These are phyloP conservation scores for Grus americana DNA, from an alignment of 2,113 vertebrate species.

Conservation along the genomic window DNA sequence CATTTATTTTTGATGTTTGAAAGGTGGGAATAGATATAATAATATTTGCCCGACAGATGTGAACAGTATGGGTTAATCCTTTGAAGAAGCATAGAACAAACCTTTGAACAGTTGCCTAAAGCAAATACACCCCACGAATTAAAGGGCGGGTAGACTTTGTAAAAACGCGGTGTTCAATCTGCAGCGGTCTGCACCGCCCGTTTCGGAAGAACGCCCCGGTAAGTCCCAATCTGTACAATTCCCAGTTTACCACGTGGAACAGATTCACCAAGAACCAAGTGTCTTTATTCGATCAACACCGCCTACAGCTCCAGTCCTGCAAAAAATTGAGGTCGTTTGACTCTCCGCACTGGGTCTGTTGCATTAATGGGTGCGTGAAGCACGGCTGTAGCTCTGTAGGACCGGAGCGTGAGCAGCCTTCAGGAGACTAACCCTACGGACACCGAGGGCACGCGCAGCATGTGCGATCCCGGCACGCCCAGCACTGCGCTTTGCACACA, in stretches of 20 bases:
- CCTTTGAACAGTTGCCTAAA: slow-evolving; percentile 24
- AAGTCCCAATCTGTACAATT: slow-evolving; percentile 58
- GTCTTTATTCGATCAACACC: slow-evolving; percentile 25
- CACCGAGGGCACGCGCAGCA: neutral
- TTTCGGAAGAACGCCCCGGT: slow-evolving; percentile 19
- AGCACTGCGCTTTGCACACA: neutral
- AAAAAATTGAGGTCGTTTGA: neutral
- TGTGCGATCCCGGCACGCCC: neutral
- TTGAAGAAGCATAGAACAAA: neutral
- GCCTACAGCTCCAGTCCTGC: neutral
- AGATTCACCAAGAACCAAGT: slow-evolving; percentile 36
- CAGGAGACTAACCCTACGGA: neutral
- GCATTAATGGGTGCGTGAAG: neutral
- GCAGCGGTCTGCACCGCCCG: slow-evolving; percentile 58
- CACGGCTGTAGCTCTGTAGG: neutral
- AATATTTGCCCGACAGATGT: neutral
- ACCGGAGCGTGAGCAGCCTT: neutral
- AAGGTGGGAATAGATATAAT: neutral
- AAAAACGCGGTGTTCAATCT: neutral
- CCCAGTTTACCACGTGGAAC: slow-evolving; percentile 44
- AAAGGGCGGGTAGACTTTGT: slow-evolving; percentile 35
- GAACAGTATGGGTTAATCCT: neutral
- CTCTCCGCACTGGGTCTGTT: neutral
- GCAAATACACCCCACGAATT: neutral
- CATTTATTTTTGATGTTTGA: neutral